These are phyloP conservation scores for Zosterops borbonicus DNA, from an alignment of 2,113 vertebrate genomes.

Conservation along the genomic window DNA sequence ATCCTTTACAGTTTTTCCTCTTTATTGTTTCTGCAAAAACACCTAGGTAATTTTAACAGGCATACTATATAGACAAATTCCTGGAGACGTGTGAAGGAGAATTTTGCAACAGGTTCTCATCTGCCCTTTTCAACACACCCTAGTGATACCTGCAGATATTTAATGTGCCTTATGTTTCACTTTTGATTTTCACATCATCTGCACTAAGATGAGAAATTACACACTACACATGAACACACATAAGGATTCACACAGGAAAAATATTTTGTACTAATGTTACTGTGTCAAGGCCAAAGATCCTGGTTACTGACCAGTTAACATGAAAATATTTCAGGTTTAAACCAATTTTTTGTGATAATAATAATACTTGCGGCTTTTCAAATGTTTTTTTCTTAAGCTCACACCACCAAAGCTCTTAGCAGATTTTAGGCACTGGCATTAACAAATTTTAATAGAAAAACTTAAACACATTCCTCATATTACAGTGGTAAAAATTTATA, in stretches of 20 bases:
- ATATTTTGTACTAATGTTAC: neutral
- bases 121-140: neutral
- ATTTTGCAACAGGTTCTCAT: neutral
- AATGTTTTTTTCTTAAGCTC: neutral
- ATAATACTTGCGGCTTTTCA: neutral
- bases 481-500: conserved; percentile 39
- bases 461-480: neutral
- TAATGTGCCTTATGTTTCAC: neutral
- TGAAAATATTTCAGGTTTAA: neutral
- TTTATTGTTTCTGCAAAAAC: neutral
- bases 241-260: neutral
- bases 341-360: neutral
- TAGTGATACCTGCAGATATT: neutral
- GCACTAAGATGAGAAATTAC: neutral
- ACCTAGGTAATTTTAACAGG: neutral
- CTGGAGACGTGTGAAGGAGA: neutral
- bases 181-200: neutral
- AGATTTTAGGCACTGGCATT: conserved; percentile 29
- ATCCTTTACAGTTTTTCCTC: neutral
- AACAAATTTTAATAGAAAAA: conserved; percentile 39
- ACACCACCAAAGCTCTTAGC: neutral
- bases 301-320: neutral
- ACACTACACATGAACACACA: neutral
- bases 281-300: neutral
- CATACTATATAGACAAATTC: neutral